Evolutionary conservation across 2,113 vertebrate species (phyloP).

Genomic region (Pantherophis guttatus): DNA sequence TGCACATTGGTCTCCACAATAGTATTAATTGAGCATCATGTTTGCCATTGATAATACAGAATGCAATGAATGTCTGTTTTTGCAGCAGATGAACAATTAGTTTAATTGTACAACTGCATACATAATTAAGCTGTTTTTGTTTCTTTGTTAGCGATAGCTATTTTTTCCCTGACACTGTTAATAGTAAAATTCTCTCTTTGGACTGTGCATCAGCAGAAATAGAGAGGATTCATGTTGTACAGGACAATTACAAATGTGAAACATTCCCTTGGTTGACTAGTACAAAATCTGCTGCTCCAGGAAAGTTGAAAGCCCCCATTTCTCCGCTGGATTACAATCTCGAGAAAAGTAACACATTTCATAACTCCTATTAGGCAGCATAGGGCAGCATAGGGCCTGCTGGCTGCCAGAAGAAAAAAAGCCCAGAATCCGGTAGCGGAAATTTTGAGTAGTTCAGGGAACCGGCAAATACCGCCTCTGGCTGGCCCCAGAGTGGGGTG

Average conservation of each 20-base stretch:
- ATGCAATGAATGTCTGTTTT: neutral
- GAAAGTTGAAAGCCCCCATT: neutral
- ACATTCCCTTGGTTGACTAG: neutral
- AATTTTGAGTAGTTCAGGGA: too few species aligned
- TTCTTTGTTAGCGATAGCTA: neutral
- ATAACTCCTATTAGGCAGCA: neutral
- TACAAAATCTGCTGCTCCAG: too few species aligned
- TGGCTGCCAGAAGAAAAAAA: too few species aligned
- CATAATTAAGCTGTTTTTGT: neutral
- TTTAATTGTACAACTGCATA: neutral
- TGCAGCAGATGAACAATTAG: neutral
- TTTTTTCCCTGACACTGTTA: neutral
- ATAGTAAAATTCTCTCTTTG: neutral
- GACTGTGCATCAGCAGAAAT: neutral
- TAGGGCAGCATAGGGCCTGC: too few species aligned
- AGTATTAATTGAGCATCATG: neutral
- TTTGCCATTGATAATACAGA: neutral
- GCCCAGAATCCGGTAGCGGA: too few species aligned
- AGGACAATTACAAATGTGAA: neutral
- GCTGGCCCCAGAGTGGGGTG: too few species aligned
- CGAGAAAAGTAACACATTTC: neutral
- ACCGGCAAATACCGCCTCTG: too few species aligned
- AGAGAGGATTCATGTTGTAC: neutral
- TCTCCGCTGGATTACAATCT: neutral
- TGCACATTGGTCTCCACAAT: neutral